Evolutionary conservation across 2,888 invertebrate species (phyloP).

Genomic region (Pedicia rivosa): DNA sequence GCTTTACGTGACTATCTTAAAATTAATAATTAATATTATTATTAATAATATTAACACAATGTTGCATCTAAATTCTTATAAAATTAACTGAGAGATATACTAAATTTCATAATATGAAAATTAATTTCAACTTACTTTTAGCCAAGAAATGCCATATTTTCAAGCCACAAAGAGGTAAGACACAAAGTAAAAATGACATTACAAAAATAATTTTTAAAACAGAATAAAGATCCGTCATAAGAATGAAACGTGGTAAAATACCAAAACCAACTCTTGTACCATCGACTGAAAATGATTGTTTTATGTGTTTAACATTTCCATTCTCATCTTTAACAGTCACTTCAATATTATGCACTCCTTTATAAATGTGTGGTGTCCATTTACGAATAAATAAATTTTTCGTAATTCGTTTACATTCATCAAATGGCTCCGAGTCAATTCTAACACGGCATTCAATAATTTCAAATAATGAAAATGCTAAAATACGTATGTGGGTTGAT

Average conservation of each 20-base stretch:
- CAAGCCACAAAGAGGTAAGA: too few species aligned
- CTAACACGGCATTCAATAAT: constrained; percentile 48
- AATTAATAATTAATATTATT: neutral
- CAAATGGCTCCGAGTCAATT: constrained; percentile 50
- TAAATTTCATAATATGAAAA: too few species aligned
- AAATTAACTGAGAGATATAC: too few species aligned
- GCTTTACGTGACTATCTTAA: constrained; percentile 40
- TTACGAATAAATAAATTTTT: constrained; percentile 54
- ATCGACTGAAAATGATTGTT: constrained; percentile 68
- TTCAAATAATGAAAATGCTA: constrained; percentile 56
- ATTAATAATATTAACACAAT: too few species aligned
- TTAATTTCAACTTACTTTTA: too few species aligned
- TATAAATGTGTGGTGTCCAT: constrained; percentile 57
- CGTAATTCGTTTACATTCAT: constrained; percentile 38
- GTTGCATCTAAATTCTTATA: too few species aligned
- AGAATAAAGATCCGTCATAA: too few species aligned
- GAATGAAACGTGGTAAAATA: too few species aligned
- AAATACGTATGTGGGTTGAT: constrained; percentile 67
- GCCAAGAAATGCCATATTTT: too few species aligned
- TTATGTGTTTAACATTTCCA: constrained; percentile 36
- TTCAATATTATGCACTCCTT: constrained; percentile 51
- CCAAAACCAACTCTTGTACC: too few species aligned
- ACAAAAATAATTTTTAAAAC: too few species aligned
- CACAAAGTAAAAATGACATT: too few species aligned
- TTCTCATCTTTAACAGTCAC: constrained; percentile 41